A percentile compares a stretch with the other conserved stretches of the same genome.
Conservation (phyloP, 2,113 vertebrate species). For the Vimba vimba region DNA sequence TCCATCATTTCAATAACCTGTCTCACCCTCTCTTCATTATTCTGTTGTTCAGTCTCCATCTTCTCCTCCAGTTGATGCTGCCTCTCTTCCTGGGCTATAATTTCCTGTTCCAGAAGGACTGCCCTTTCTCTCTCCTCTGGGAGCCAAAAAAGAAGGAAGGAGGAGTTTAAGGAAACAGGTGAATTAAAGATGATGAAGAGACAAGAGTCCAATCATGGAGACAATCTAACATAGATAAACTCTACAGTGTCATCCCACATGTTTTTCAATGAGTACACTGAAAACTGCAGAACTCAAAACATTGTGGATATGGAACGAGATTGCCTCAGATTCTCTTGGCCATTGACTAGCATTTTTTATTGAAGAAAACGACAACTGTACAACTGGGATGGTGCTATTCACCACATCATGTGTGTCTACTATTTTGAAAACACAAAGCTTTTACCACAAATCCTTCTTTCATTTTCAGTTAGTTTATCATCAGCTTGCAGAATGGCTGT, state of each 20-base stretch:
- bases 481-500: constrained; percentile 59
- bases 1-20: constrained; percentile 38
- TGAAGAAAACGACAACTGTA: neutral
- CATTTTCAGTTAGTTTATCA: constrained; percentile 48
- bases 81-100: constrained; percentile 30
- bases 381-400: neutral
- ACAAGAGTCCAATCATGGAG: neutral
- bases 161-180: neutral
- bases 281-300: neutral
- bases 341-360: too few relatives aligned
- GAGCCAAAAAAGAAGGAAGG: neutral
- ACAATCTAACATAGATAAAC: neutral
- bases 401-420: neutral
- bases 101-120: constrained; percentile 38
- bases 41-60: constrained; percentile 21
- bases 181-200: neutral
- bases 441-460: constrained; percentile 55
- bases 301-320: neutral
- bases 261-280: neutral
- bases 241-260: neutral
- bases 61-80: constrained; percentile 8
- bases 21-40: constrained; percentile 32
- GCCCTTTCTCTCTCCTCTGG: constrained; percentile 28
- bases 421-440: neutral
- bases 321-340: too few relatives aligned